phyloP scores from a whole-genome alignment of 2,888 invertebrate species.

The Acrobeloides nanus region DNA sequence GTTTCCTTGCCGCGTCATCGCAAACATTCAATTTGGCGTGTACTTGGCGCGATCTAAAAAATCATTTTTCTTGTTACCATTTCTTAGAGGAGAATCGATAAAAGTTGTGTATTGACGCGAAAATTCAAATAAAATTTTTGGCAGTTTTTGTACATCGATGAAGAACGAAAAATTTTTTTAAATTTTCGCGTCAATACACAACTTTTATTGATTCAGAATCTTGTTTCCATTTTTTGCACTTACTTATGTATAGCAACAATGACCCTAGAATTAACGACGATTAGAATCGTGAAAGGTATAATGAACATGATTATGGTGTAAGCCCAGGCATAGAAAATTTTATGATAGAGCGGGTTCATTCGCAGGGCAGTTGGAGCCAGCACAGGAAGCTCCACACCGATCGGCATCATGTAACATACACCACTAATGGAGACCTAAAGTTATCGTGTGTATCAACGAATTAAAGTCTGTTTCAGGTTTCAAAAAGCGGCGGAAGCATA shows the following conservation, averaged over 20 bases:
- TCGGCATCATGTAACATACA: constrained; percentile 25
- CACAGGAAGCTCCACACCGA: constrained; percentile 26
- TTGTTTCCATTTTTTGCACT: too few species aligned
- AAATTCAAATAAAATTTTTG: too few species aligned
- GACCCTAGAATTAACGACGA: constrained; percentile 49
- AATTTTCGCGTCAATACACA: too few species aligned
- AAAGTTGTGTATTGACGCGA: too few species aligned
- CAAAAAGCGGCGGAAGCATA: neutral
- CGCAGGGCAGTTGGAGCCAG: constrained; percentile 23
- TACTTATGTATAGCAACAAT: constrained; percentile 40
- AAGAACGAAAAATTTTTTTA: too few species aligned
- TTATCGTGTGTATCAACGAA: neutral
- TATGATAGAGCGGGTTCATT: constrained; percentile 24
- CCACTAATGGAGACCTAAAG: constrained; percentile 22
- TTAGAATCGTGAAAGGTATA: constrained; percentile 46
- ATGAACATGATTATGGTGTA: constrained; percentile 39
- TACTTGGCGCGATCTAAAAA: constrained; percentile 25
- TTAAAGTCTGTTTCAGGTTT: neutral
- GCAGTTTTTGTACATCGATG: too few species aligned
- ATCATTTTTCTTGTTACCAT: too few species aligned
- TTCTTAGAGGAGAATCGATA: too few species aligned
- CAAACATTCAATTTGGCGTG: constrained; percentile 31
- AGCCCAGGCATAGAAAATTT: constrained; percentile 34
- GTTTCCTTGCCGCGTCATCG: constrained; percentile 25
- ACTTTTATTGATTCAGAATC: too few species aligned